These are phyloP conservation scores for Alosa sapidissima DNA, from an alignment of 2,797 vertebrate genomes.

Conservation along the genomic window DNA sequence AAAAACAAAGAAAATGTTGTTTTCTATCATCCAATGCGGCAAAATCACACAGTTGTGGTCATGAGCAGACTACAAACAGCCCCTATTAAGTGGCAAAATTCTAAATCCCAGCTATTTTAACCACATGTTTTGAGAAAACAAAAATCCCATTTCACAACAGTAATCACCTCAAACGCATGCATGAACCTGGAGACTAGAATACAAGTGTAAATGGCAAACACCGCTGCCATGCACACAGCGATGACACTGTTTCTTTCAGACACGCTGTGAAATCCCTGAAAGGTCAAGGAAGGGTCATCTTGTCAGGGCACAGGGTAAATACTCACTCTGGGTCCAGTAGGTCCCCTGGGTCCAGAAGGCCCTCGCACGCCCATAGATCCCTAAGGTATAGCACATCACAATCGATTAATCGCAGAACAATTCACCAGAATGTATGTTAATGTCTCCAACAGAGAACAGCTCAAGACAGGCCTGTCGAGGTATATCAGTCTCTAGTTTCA, in stretches of 20 bases:
- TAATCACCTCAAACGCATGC: too few species aligned
- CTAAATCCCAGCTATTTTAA: too few species aligned
- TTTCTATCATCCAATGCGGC: neutral
- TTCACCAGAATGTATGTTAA: neutral
- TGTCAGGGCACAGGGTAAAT: neutral
- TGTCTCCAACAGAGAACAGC: neutral
- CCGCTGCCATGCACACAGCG: neutral
- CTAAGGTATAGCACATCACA: conserved; percentile 63
- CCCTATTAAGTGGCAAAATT: neutral
- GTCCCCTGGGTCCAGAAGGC: conserved; percentile 84
- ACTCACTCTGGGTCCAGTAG: conserved; percentile 87
- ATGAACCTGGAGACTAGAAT: too few species aligned
- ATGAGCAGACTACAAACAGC: neutral
- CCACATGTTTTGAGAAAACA: too few species aligned
- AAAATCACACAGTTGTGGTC: neutral
- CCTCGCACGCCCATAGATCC: conserved; percentile 90
- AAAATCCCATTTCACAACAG: too few species aligned
- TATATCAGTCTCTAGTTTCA: neutral
- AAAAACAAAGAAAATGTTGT: conserved; percentile 41
- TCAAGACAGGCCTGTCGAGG: neutral
- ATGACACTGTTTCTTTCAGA: neutral
- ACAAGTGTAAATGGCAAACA: neutral
- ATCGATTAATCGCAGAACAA: neutral
- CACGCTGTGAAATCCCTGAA: neutral
- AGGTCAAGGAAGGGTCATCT: neutral